Evolutionary conservation across 2,888 invertebrate species (phyloP).

Genomic region (Lacanobia oleracea): DNA sequence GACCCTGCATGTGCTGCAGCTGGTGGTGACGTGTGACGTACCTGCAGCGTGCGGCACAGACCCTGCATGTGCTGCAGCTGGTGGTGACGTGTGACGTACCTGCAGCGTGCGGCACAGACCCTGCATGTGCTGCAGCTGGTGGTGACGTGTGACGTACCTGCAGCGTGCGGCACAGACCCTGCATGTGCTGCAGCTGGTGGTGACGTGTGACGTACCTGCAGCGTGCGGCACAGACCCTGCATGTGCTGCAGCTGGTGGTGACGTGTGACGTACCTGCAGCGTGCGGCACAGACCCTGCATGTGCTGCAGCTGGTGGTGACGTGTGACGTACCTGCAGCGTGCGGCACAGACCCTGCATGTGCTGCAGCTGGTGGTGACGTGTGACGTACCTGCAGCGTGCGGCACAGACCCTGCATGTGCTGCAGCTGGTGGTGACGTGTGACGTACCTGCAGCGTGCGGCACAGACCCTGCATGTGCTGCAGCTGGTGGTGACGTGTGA

Average conservation of each 20-base stretch:
- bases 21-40: conserved; percentile 85
- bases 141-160: conserved; percentile 89
- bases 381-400: conserved; percentile 92
- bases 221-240: conserved; percentile 94
- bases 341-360: conserved; percentile 95
- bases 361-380: conserved; percentile 91
- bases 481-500: conserved; percentile 89
- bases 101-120: conserved; percentile 95
- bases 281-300: conserved; percentile 95
- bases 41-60: conserved; percentile 94
- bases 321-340: conserved; percentile 91
- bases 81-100: conserved; percentile 73
- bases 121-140: conserved; percentile 94
- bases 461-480: conserved; percentile 94
- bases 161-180: conserved; percentile 94
- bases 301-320: conserved; percentile 92
- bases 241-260: conserved; percentile 93
- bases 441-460: conserved; percentile 92
- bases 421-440: conserved; percentile 91
- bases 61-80: conserved; percentile 94
- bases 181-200: conserved; percentile 93
- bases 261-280: conserved; percentile 90
- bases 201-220: conserved; percentile 90
- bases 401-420: conserved; percentile 94
- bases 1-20: conserved; percentile 93